Evolutionary conservation across 1,140 invertebrate species (phyloP).

Genomic region (Gryllus bimaculatus): DNA sequence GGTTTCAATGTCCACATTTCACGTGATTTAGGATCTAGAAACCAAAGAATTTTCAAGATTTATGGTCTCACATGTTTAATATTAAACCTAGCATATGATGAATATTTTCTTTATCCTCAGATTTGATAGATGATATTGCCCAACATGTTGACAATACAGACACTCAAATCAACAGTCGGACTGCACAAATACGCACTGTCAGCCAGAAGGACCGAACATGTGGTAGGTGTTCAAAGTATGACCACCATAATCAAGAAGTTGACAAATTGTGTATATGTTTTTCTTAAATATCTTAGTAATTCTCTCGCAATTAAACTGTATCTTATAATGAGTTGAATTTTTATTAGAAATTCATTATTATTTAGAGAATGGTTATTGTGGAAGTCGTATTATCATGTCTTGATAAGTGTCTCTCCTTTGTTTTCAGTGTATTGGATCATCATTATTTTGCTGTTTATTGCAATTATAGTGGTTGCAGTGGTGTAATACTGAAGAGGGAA

Average conservation of each 20-base stretch:
- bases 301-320: too few relatives aligned
- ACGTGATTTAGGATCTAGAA: too few relatives aligned
- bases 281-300: too few relatives aligned
- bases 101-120: slow-evolving; percentile 33
- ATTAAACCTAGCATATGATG: neutral
- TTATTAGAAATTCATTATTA: too few relatives aligned
- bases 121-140: slow-evolving; percentile 68
- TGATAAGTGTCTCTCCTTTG: neutral
- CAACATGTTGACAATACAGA: slow-evolving; percentile 63
- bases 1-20: neutral
- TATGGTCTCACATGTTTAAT: neutral
- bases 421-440: neutral
- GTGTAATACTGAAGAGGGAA: too few relatives aligned
- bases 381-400: too few relatives aligned
- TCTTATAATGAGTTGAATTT: too few relatives aligned
- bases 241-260: too few relatives aligned
- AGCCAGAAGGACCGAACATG: slow-evolving; percentile 59
- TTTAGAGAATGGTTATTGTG: too few relatives aligned
- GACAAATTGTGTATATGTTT: too few relatives aligned
- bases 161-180: slow-evolving; percentile 53
- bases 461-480: neutral
- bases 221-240: slow-evolving; percentile 34
- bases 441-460: neutral
- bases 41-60: too few relatives aligned
- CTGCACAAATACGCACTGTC: slow-evolving; percentile 52